Conservation (phyloP, 2,888 invertebrate genomes). For the Trisateles emortualis region DNA sequence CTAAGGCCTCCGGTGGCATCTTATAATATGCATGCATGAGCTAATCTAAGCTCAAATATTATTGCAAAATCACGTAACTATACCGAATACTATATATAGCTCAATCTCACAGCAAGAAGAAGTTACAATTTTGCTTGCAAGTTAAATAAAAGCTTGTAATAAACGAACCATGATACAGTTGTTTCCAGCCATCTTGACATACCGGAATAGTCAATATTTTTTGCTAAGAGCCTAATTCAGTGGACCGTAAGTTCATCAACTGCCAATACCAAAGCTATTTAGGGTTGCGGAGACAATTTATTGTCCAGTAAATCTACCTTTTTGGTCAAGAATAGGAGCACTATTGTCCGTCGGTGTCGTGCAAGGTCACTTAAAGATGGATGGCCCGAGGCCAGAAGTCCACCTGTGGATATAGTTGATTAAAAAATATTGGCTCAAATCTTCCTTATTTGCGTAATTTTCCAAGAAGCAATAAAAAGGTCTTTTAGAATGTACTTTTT, state of each 20-base stretch:
- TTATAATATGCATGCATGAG: no score
- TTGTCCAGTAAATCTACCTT: slow-evolving; percentile 15
- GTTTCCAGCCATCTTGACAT: background rate
- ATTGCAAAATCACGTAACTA: no score
- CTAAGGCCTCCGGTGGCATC: no score
- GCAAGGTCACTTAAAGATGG: slow-evolving; percentile 8
- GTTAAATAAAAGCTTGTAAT: no score
- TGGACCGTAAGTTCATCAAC: slow-evolving; percentile 8
- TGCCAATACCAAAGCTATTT: slow-evolving; percentile 20
- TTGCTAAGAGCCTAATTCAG: slow-evolving; percentile 3
- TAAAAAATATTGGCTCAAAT: background rate
- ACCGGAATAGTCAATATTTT: slow-evolving; percentile 4
- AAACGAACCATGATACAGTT: background rate
- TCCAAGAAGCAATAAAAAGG: no score
- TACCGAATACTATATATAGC: no score
- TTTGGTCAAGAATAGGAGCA: slow-evolving; percentile 2
- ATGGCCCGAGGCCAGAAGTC: background rate
- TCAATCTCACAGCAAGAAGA: no score
- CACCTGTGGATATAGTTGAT: background rate
- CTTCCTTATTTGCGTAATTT: no score
- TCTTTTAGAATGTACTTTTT: no score
- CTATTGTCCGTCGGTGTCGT: background rate
- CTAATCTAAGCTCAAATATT: no score
- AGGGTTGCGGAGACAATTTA: slow-evolving; percentile 24
- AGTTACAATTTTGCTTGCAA: background rate